These are phyloP conservation scores for Nephrotoma appendiculata DNA, from an alignment of 2,888 invertebrate species.

Conservation along the genomic window DNA sequence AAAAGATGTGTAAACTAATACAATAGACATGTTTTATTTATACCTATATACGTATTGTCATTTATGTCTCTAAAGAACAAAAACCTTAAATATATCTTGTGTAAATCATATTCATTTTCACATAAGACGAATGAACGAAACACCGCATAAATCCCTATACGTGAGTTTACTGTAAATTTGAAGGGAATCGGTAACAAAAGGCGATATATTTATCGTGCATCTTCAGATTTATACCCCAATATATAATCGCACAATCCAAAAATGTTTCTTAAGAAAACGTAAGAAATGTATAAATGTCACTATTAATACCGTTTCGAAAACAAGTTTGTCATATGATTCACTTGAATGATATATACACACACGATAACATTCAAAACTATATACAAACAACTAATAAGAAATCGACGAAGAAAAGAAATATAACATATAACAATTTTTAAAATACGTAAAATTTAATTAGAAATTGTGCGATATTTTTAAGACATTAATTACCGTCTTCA, in stretches of 20 bases:
- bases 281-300: neutral
- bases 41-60: neutral
- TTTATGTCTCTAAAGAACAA: neutral
- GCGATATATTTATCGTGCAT: neutral
- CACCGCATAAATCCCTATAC: neutral
- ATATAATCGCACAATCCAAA: neutral
- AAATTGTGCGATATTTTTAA: neutral
- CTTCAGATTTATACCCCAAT: neutral
- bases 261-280: neutral
- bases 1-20: neutral
- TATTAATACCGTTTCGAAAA: neutral
- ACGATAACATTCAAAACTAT: neutral
- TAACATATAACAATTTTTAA: neutral
- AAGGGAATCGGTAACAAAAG: neutral
- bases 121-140: neutral
- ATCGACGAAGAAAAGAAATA: neutral
- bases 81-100: neutral
- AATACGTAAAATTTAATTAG: neutral
- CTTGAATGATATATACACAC: neutral
- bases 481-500: neutral
- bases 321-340: neutral
- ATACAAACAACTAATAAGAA: neutral
- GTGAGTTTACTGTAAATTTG: neutral
- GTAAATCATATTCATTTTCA: no score
- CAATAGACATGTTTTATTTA: neutral